Evolutionary conservation across 2,113 vertebrate genomes (phyloP), one percentile per base, ranked within the genome.

Genomic region (Nesogale talazaci): DNA sequence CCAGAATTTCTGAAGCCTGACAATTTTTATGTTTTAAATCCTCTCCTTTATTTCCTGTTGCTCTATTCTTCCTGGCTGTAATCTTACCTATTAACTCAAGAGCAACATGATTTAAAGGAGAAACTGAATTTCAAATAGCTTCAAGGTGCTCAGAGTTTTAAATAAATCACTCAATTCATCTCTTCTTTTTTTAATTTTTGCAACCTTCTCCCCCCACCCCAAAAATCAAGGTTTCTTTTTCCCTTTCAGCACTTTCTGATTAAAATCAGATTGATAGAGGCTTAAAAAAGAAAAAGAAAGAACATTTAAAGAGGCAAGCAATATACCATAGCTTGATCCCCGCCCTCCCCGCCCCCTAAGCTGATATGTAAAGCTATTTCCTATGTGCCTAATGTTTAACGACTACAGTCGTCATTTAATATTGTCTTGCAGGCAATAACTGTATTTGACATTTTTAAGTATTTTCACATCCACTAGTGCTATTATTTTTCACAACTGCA

Each of bases 91-190:
- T 94, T 97, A 97, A 94, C 69, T 93, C 38, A 87, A 25, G 75
- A 94, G 76, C 56, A 46, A 29, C 31, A 56, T 89, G 75, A 88
- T 90, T 97, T 94, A 97, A 97, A 92, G 70, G 79, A 15, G 90
- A 97, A 88, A 27, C 20, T 65, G 79, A 86, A 92, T 94, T 94
- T 95, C 95, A 97, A 95, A 96, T 95, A 91, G 65, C 90, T 97
- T 96, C 95, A 96, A 97, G 95, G 90, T 94, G 86, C 79, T 96
- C 90, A 89, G 91, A 90, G 90, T 92, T 97, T 97, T 97, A 95
- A 94, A 97, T 82, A 96, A 96, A 95, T 88, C 91, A 75, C 75
- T 94, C 80, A 93, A 34, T 63, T 67, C 27, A 42, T 27, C 27
- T 75, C n/a, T n/a, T n/a, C n/a, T n/a, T n/a, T n/a, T 42, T 23